Evolutionary conservation across 2,888 invertebrate species (phyloP).

Genomic region (Aspidiotus rigidus): DNA sequence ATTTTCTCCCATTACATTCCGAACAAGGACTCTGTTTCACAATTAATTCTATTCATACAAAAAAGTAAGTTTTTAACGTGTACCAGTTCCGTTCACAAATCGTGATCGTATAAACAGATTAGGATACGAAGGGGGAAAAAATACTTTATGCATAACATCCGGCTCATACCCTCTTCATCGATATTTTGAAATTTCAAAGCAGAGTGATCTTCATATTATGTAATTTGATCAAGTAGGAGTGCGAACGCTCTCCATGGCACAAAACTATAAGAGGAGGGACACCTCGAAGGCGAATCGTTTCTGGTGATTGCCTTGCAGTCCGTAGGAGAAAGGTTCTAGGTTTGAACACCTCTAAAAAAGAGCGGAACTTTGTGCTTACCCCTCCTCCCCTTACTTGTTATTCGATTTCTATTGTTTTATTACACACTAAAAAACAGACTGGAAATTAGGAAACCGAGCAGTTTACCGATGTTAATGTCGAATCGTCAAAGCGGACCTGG

Average conservation of each 20-base stretch:
- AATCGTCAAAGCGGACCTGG: slow-evolving; percentile 45
- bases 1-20: slow-evolving; percentile 39
- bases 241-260: too few species aligned
- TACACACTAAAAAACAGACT: too few species aligned
- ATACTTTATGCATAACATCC: too few species aligned
- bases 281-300: too few species aligned
- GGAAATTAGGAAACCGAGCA: slow-evolving; percentile 7
- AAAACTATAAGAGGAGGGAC: too few species aligned
- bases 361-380: not conserved
- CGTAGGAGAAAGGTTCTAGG: too few species aligned
- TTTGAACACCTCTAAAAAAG: not conserved
- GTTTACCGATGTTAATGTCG: slow-evolving; percentile 41
- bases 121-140: too few species aligned
- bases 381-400: not conserved
- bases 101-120: not conserved
- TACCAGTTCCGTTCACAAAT: not conserved
- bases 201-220: too few species aligned
- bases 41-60: slow-evolving; percentile 39
- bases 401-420: not conserved
- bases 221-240: too few species aligned
- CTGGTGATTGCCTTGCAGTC: too few species aligned
- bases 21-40: slow-evolving; percentile 40
- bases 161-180: too few species aligned
- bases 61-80: slow-evolving; percentile 36
- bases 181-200: too few species aligned